These are phyloP conservation scores for Eupithecia pulchellata DNA, from an alignment of 2,888 invertebrate species.

Conservation along the genomic window DNA sequence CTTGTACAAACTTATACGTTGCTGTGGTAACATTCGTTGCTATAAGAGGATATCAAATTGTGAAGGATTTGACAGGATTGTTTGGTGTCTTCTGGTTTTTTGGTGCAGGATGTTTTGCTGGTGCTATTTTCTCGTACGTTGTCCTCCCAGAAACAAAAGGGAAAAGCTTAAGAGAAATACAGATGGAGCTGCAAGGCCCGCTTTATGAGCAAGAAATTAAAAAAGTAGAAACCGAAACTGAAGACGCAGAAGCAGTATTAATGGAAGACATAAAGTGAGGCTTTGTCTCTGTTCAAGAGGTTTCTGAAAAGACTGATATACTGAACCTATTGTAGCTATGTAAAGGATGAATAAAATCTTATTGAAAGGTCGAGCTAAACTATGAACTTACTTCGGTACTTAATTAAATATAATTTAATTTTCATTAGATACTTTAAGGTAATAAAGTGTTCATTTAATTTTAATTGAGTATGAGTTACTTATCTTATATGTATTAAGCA, in stretches of 20 bases:
- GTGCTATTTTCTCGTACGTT: constrained; percentile 71
- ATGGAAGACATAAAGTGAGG: neutral
- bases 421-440: too few relatives aligned
- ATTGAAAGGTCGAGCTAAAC: neutral
- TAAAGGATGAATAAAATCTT: neutral
- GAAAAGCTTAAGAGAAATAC: constrained; percentile 83
- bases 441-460: neutral
- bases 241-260: constrained; percentile 14
- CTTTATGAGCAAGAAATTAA: constrained; percentile 37
- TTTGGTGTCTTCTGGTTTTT: constrained; percentile 81
- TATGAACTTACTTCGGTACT: neutral
- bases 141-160: constrained; percentile 85
- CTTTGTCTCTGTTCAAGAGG: neutral
- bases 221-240: constrained; percentile 18
- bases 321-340: neutral
- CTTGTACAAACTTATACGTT: constrained; percentile 73
- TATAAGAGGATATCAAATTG: constrained; percentile 77
- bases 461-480: too few relatives aligned
- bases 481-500: too few relatives aligned
- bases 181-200: constrained; percentile 74
- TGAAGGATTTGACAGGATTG: constrained; percentile 74
- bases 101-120: constrained; percentile 67
- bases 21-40: constrained; percentile 72
- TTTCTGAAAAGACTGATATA: neutral
- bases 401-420: neutral